These are phyloP conservation scores for Telenomus remus DNA, from an alignment of 1,140 invertebrate species.

Conservation along the genomic window DNA sequence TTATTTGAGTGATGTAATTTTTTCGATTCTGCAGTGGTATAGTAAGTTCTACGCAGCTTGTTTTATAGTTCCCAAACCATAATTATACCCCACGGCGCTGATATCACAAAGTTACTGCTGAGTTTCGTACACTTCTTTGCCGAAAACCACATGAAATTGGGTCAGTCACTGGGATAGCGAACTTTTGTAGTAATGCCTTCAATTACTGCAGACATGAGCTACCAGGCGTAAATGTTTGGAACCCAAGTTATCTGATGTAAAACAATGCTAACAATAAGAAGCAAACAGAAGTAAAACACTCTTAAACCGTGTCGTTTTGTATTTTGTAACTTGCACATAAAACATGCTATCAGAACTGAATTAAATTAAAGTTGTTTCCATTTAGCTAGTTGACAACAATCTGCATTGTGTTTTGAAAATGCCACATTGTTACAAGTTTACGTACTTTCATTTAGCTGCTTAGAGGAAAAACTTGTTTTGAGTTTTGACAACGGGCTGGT, in stretches of 20 bases:
- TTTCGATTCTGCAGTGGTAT: no score
- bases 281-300: background rate
- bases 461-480: background rate
- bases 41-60: no score
- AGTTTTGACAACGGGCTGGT: background rate
- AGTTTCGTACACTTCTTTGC: constrained; percentile 22
- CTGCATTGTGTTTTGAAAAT: no score
- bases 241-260: constrained; percentile 6
- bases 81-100: constrained; percentile 13
- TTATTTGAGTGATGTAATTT: no score
- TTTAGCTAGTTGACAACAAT: no score
- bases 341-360: no score
- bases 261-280: background rate
- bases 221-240: constrained; percentile 8
- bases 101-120: constrained; percentile 18
- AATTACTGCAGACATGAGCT: constrained; percentile 18
- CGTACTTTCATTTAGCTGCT: background rate
- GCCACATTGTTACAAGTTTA: no score
- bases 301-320: background rate
- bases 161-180: constrained; percentile 11
- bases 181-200: constrained; percentile 18
- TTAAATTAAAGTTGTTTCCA: no score
- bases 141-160: constrained; percentile 22
- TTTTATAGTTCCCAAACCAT: constrained; percentile 7
- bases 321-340: background rate